Evolutionary conservation across 2,113 vertebrate genomes (phyloP).

Genomic region (Pleuronectes platessa): DNA sequence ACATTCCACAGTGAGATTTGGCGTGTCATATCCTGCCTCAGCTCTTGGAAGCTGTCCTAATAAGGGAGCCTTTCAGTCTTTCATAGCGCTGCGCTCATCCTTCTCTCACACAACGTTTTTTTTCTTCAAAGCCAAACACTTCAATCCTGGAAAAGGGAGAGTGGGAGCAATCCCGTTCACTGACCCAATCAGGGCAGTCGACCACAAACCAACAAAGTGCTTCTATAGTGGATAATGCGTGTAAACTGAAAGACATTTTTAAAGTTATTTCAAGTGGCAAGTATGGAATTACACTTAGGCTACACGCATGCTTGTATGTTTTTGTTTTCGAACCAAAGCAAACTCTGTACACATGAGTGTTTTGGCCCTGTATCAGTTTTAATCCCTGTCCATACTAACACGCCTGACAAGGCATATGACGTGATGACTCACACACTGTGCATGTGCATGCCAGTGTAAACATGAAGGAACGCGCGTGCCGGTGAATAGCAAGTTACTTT

Average conservation of each 20-base stretch:
- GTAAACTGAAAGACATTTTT: background rate
- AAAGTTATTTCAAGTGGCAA: slow-evolving; percentile 5
- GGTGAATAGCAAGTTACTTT: no score
- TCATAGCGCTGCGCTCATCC: slow-evolving; percentile 42
- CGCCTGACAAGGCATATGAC: no score
- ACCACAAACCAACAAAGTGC: slow-evolving; percentile 24
- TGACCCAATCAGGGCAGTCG: background rate
- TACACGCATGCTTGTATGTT: no score
- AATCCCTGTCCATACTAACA: no score
- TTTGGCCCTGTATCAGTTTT: no score
- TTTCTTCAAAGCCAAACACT: slow-evolving; percentile 15
- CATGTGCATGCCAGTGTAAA: no score
- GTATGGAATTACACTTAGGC: no score
- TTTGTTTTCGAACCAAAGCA: no score
- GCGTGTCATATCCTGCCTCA: slow-evolving; percentile 80
- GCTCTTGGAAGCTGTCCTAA: slow-evolving; percentile 67
- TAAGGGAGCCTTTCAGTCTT: slow-evolving; percentile 60
- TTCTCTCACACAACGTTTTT: slow-evolving; percentile 19
- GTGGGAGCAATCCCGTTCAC: slow-evolving; percentile 7
- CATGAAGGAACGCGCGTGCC: no score
- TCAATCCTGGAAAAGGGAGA: slow-evolving; percentile 23
- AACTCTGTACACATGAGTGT: no score
- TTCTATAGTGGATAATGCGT: slow-evolving; percentile 19
- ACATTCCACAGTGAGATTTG: slow-evolving; percentile 76
- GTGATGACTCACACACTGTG: no score